Evolutionary conservation across 2,888 invertebrate species (phyloP), one percentile per base, ranked within the genome.

Genomic region (Lithosia quadra): DNA sequence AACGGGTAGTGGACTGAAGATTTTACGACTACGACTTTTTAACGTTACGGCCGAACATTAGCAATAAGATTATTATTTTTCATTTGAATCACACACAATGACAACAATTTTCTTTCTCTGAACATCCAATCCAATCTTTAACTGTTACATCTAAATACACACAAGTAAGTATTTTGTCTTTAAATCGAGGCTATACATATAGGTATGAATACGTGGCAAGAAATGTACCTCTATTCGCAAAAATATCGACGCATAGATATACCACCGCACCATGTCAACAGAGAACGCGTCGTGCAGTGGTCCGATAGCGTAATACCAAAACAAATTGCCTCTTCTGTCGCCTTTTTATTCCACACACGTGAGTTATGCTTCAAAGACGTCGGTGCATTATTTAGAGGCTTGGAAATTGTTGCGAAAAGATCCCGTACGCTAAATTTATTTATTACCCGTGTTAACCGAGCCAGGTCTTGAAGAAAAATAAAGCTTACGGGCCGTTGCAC

Each of bases 301-400:
- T 80, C 88, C 88, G 91, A 92, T 91, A 92, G 86, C 87, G 85
- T 93, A 92, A 93, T 92, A 91, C 92, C 90, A 84, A 91, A 93
- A 93, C 92, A 91, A 93, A 93, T 93, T 87, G 88, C 89, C 87
- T 87, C 84, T 86, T 89, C 87, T 89, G 89, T 88, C 90, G 84
- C 82, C 82, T 90, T 89, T 90, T 90, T 91, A 89, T 88, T 90
- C 88, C 80, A 87, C 85, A 87, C 87, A 88, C 88, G 86, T 90
- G 89, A 92, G 87, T 90, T 91, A 92, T 91, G 87, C 85, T 81
- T 80, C 83, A 81, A 88, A 86, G 86, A 87, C 84, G 82, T 75
- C 83, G 83, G 81, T 85, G 86, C 84, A 84, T 84, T 86, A 88
- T 88, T 88, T 86, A 85, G 82, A 85, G 84, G 80, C 79, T 78